phyloP scores from a whole-genome alignment of 2,888 invertebrate genomes.

The Volucella inanis region DNA sequence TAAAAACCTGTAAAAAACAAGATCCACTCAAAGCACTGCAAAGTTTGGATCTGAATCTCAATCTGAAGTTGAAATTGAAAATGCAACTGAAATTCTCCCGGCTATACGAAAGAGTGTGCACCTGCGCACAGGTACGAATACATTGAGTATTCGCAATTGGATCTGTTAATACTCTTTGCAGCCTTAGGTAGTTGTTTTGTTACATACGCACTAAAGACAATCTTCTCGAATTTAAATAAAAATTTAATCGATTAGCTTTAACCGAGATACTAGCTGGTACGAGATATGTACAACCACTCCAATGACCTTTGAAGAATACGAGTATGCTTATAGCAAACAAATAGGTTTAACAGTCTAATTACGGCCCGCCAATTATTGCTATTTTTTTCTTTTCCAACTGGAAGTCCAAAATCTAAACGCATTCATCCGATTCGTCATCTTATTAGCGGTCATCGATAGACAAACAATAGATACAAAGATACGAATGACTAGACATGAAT shows the following conservation, averaged over 20 bases:
- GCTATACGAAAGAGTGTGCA: neutral
- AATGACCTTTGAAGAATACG: conserved; percentile 23
- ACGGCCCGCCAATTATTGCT: conserved; percentile 53
- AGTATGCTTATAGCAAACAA: too few relatives aligned
- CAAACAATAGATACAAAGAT: neutral
- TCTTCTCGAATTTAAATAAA: conserved; percentile 19
- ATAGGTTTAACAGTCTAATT: conserved; percentile 22
- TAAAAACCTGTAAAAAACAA: conserved; percentile 19
- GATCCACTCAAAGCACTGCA: conserved; percentile 50
- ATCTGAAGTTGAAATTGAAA: too few relatives aligned
- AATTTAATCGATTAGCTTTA: neutral
- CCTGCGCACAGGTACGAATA: neutral
- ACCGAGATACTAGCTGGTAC: neutral
- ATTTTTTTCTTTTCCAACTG: conserved; percentile 36
- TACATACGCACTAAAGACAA: neutral
- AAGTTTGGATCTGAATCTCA: conserved; percentile 22
- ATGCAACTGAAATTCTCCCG: conserved; percentile 27
- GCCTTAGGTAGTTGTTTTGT: conserved; percentile 4
- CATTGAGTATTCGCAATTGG: neutral
- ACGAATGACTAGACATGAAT: neutral
- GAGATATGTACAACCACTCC: neutral
- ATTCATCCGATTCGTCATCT: conserved; percentile 29
- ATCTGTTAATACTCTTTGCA: neutral
- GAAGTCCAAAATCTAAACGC: neutral
- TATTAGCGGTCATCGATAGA: conserved; percentile 8